Conservation (phyloP, 92 coral and sea anemone genomes). For the Virgularia gustaviana region DNA sequence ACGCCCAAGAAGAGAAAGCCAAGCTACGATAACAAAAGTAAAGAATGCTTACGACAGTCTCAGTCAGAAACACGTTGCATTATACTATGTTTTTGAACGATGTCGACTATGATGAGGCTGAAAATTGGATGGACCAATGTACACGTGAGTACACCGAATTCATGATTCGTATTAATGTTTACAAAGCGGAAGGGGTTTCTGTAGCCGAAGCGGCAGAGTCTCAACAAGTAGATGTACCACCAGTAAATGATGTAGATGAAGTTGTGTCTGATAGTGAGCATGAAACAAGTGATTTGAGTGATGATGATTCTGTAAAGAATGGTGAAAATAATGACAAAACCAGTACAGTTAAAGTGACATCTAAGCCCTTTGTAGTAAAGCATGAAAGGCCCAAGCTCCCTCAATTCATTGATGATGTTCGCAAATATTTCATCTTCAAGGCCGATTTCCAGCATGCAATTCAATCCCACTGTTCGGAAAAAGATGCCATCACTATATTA, state of each 20-base stretch:
- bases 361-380: constrained; percentile 12
- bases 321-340: no score
- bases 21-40: constrained; percentile 3
- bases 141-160: constrained; percentile 34
- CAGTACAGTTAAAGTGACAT: neutral
- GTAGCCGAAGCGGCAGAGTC: no score
- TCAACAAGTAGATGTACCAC: neutral
- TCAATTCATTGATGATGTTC: constrained; percentile 51
- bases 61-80: constrained; percentile 26
- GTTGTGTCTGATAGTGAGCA: neutral
- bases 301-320: no score
- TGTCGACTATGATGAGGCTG: constrained; percentile 23
- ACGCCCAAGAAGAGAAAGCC: constrained; percentile 33
- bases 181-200: no score
- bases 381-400: constrained; percentile 58
- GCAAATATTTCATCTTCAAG: constrained; percentile 49
- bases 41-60: constrained; percentile 11
- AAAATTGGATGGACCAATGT: constrained; percentile 48
- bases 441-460: constrained; percentile 58
- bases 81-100: constrained; percentile 40
- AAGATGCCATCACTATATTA: constrained; percentile 48
- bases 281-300: no score
- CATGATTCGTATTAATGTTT: constrained; percentile 13
- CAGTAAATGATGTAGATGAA: neutral
- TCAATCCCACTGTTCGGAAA: constrained; percentile 45